These are phyloP conservation scores for Platysternon megacephalum DNA, from an alignment of 2,113 vertebrate genomes.

Conservation along the genomic window DNA sequence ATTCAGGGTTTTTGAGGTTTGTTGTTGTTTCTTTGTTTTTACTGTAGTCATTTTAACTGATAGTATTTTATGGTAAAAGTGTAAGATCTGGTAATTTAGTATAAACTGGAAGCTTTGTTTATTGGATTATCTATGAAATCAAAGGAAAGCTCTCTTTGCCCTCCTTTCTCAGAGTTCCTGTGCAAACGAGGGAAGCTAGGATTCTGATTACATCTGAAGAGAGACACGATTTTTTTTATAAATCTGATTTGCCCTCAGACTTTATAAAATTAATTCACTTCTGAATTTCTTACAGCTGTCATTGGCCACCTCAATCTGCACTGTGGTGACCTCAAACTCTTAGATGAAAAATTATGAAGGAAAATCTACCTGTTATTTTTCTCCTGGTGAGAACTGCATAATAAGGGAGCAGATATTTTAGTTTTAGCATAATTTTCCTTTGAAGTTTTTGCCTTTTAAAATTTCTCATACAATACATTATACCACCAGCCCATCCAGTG, in stretches of 20 bases:
- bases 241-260: background rate
- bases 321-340: slow-evolving; percentile 21
- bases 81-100: background rate
- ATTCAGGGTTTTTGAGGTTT: background rate
- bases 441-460: slow-evolving; percentile 43
- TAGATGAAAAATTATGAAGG: slow-evolving; percentile 35
- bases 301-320: background rate
- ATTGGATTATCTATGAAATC: background rate
- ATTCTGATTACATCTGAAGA: background rate
- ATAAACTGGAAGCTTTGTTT: background rate
- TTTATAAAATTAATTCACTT: slow-evolving; percentile 14
- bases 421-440: slow-evolving; percentile 51
- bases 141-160: background rate
- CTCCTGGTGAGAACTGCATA: slow-evolving; percentile 18
- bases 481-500: background rate
- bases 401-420: slow-evolving; percentile 44
- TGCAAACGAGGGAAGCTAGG: background rate
- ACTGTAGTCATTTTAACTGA: background rate
- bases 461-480: slow-evolving; percentile 5
- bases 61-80: background rate
- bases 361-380: slow-evolving; percentile 53
- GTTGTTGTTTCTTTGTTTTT: background rate
- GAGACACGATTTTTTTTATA: background rate
- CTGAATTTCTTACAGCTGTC: background rate
- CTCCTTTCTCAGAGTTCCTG: background rate